Conservation (phyloP, 2,113 vertebrate genomes). For the Uria lomvia region DNA sequence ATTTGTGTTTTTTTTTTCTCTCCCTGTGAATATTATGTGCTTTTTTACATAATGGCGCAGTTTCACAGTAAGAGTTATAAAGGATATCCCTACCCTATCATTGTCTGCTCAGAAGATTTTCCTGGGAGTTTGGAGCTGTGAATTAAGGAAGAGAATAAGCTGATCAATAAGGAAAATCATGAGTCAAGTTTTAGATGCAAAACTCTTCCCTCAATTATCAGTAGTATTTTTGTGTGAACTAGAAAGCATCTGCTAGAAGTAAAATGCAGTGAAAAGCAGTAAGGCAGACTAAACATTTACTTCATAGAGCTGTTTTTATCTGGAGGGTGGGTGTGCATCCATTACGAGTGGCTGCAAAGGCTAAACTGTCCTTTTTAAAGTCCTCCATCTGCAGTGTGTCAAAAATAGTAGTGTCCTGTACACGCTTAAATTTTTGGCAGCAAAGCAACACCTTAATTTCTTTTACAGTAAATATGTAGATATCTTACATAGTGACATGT, state of each 20-base stretch:
- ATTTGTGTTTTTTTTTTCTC: not conserved
- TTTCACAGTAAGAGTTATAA: not conserved
- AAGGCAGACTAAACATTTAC: constrained; percentile 40
- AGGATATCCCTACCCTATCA: not conserved
- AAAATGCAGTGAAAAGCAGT: not conserved
- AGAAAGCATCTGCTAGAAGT: not conserved
- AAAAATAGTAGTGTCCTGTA: constrained; percentile 1
- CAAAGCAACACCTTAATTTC: constrained; percentile 16
- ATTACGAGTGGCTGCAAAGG: not conserved
- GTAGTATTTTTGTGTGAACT: not conserved
- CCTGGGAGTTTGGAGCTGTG: not conserved
- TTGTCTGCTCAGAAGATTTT: not conserved
- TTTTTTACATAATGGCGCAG: not conserved
- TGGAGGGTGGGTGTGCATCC: not conserved
- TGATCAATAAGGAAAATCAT: not conserved
- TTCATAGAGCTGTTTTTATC: constrained; percentile 27
- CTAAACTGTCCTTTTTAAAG: constrained; percentile 11
- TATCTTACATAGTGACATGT: not conserved
- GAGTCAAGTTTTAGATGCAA: not conserved
- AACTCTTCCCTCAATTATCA: not conserved
- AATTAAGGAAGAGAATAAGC: not conserved
- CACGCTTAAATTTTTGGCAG: constrained; percentile 30
- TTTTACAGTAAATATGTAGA: constrained; percentile 23
- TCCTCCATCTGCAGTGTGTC: constrained; percentile 25
- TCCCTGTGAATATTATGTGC: not conserved